Conservation (phyloP, 2,113 vertebrate species). For the Sander vitreus region DNA sequence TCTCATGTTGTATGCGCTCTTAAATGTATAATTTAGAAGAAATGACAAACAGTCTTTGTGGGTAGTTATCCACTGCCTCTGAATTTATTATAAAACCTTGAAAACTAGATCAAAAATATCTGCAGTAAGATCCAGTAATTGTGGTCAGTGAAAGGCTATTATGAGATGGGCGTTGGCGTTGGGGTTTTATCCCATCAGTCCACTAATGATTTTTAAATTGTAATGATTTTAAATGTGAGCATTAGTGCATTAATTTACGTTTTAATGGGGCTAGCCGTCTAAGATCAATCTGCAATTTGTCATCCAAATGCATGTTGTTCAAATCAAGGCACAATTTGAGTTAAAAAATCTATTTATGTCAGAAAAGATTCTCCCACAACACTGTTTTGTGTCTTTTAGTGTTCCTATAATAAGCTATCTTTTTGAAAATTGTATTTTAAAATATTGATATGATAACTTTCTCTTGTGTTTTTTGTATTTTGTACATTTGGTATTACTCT, state of each 20-base stretch:
- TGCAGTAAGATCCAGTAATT: neutral
- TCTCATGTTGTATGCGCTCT: neutral
- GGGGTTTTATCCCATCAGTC: constrained; percentile 2
- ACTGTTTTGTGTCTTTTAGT: neutral
- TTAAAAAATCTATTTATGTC: neutral
- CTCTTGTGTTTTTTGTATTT: neutral
- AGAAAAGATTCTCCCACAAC: neutral
- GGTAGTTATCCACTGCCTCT: neutral
- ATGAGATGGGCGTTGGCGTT: neutral
- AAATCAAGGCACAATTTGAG: neutral
- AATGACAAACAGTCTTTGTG: neutral
- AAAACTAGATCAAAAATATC: constrained; percentile 9
- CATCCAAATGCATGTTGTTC: neutral
- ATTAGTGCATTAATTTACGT: neutral
- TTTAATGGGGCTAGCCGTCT: neutral
- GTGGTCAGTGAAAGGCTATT: constrained; percentile 43
- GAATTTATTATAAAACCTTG: neutral
- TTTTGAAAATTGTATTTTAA: neutral
- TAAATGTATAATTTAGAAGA: neutral
- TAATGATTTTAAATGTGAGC: constrained; percentile 13
- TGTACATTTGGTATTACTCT: neutral
- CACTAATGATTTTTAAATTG: constrained; percentile 10
- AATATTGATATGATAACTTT: neutral
- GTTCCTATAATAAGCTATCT: neutral
- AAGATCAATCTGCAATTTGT: neutral